Conservation (phyloP, 2,888 invertebrate species). For the Metacarcinus magister region DNA sequence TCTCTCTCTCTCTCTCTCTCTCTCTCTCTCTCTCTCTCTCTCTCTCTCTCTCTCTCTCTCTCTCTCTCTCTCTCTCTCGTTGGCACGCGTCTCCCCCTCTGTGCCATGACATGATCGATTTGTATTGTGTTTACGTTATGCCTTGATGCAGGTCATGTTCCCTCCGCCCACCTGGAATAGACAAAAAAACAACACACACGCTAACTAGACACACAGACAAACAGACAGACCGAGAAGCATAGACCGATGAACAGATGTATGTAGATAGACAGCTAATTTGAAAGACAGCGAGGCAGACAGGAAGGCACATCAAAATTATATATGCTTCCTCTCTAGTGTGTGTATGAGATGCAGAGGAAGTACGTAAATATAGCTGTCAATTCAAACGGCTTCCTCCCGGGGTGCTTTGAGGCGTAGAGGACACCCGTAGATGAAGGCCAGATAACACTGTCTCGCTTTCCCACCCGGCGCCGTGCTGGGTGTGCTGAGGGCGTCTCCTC, state of each 20-base stretch:
- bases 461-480: neutral
- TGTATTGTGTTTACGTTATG: neutral
- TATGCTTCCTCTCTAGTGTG: slow-evolving; percentile 3
- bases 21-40: slow-evolving; percentile 48
- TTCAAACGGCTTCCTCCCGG: neutral
- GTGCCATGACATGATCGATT: neutral
- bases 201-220: neutral
- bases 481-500: too few species aligned
- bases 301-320: neutral
- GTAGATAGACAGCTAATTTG: neutral
- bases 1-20: slow-evolving; percentile 16
- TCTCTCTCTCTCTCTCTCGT: slow-evolving; percentile 45
- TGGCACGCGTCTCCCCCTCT: neutral
- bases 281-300: slow-evolving; percentile 14
- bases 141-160: slow-evolving; percentile 18
- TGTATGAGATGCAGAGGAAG: neutral
- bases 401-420: neutral
- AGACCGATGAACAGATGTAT: neutral
- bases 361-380: slow-evolving; percentile 2
- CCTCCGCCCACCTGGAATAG: too few species aligned
- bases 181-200: neutral
- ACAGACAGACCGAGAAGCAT: neutral
- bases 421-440: slow-evolving; percentile 4
- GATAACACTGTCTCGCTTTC: neutral
- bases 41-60: slow-evolving; percentile 47